phyloP scores from a whole-genome alignment of 2,113 vertebrate genomes.

The Apteryx mantelli region DNA sequence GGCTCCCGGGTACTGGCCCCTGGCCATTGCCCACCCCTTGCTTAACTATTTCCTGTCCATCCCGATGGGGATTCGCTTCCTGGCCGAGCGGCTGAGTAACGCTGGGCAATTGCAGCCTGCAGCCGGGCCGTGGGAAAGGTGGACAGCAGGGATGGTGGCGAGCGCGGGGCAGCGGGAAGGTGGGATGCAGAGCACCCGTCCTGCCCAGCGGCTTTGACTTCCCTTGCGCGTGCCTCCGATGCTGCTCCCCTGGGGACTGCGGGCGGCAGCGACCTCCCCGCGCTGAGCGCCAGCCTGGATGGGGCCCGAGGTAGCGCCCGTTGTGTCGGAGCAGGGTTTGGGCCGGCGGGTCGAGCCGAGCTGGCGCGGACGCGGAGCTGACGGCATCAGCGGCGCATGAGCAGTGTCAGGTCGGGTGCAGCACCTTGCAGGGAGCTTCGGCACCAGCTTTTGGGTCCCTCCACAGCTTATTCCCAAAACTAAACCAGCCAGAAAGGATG shows the following conservation, averaged over 20 bases:
- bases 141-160: rapidly evolving
- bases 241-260: not conserved
- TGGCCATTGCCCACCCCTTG: not conserved
- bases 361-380: too few species aligned
- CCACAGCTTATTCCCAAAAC: not conserved
- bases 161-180: not conserved
- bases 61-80: constrained; percentile 37
- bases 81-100: not conserved
- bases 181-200: rapidly evolving
- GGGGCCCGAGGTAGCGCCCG: not conserved
- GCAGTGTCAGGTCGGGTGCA: not conserved
- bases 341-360: not conserved
- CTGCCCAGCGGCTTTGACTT: rapidly evolving
- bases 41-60: constrained; percentile 62
- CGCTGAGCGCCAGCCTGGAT: not conserved
- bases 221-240: not conserved
- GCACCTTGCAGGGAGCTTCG: not conserved
- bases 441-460: not conserved
- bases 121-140: not conserved
- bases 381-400: too few species aligned
- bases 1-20: not conserved
- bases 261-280: too few species aligned
- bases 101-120: too few species aligned
- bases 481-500: not conserved
- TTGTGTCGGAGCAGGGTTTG: not conserved